phyloP scores from a whole-genome alignment of 2,797 vertebrate species.

The Chromis chromis region DNA sequence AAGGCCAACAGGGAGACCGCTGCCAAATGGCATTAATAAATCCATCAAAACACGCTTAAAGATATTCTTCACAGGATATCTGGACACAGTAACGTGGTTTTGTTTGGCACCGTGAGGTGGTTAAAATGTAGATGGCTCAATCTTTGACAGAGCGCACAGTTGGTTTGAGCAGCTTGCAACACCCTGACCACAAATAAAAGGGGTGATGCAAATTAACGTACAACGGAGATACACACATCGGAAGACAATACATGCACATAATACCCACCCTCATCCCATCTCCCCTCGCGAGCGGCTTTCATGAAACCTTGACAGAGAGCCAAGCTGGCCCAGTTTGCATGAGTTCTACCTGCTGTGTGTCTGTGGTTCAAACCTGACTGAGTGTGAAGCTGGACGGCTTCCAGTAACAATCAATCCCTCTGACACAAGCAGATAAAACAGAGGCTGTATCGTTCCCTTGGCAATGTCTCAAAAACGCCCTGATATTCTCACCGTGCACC shows the following conservation, averaged over 20 bases:
- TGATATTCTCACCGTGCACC: slow-evolving; percentile 50
- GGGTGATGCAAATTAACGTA: slow-evolving; percentile 60
- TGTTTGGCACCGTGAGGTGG: slow-evolving; percentile 49
- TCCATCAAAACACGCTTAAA: slow-evolving; percentile 43
- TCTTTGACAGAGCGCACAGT: slow-evolving; percentile 59
- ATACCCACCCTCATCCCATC: slow-evolving; percentile 35
- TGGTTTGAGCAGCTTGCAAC: slow-evolving; percentile 65
- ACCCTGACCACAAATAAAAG: slow-evolving; percentile 63
- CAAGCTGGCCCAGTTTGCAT: slow-evolving; percentile 48
- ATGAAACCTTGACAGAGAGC: slow-evolving; percentile 60
- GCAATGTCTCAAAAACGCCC: slow-evolving; percentile 55
- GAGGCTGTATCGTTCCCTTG: slow-evolving; percentile 56
- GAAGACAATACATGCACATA: slow-evolving; percentile 29
- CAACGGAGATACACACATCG: slow-evolving; percentile 31
- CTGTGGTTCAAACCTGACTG: slow-evolving; percentile 43
- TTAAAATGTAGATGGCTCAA: slow-evolving; percentile 56
- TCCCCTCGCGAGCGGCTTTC: slow-evolving; percentile 42
- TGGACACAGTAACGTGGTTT: slow-evolving; percentile 63
- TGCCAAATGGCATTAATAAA: slow-evolving; percentile 60
- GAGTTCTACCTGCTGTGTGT: slow-evolving; percentile 57
- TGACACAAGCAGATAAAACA: slow-evolving; percentile 69
- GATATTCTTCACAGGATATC: slow-evolving; percentile 65
- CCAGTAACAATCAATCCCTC: slow-evolving; percentile 72
- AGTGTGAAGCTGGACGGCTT: slow-evolving; percentile 62
- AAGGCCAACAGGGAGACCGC: slow-evolving; percentile 11